phyloP scores from a whole-genome alignment of 2,113 vertebrate species.

The Cnemophilus loriae region DNA sequence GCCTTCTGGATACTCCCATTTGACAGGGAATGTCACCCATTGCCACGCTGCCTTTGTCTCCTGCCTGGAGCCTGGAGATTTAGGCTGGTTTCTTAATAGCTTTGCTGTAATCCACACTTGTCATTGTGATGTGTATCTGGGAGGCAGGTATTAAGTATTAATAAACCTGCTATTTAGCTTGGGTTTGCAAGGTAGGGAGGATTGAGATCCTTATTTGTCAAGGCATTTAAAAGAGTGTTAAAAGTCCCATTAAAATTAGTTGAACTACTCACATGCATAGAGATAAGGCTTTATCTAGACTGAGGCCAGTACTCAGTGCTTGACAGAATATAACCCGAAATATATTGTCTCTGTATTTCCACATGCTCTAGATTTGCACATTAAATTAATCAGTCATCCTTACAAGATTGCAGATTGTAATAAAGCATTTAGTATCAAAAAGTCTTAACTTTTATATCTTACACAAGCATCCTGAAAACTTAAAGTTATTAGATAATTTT shows the following conservation, averaged over 20 bases:
- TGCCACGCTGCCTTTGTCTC: neutral
- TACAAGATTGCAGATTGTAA: neutral
- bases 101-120: constrained; percentile 17
- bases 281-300: constrained; percentile 8
- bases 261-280: neutral
- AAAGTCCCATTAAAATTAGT: neutral
- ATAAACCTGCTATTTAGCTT: constrained; percentile 29
- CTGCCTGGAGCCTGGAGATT: neutral
- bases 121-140: neutral
- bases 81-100: neutral
- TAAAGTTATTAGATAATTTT: constrained; percentile 3
- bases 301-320: neutral
- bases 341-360: neutral
- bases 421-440: constrained; percentile 27
- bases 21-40: neutral
- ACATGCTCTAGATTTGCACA: neutral
- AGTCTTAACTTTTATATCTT: neutral
- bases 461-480: constrained; percentile 28
- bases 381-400: constrained; percentile 1
- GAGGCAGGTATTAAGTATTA: constrained; percentile 34
- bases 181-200: neutral
- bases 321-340: neutral
- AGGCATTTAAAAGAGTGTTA: neutral
- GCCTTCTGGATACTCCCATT: neutral
- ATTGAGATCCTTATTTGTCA: neutral